phyloP scores from a whole-genome alignment of 2,113 vertebrate species.

The Tricholaema leucomelas region DNA sequence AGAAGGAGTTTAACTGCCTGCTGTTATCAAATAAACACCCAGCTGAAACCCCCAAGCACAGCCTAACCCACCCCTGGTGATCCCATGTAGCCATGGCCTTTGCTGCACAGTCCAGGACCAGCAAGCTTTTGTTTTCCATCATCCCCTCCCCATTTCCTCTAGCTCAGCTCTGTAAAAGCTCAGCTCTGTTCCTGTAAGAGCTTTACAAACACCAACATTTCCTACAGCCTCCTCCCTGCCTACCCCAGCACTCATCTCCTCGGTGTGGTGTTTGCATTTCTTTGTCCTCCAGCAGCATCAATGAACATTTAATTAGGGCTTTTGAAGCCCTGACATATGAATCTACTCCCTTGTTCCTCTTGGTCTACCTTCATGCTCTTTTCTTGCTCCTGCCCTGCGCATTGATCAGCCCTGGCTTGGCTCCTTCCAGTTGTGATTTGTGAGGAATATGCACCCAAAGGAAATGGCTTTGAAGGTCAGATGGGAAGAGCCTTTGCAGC shows the following conservation, averaged over 20 bases:
- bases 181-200: not conserved
- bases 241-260: not conserved
- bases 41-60: constrained; percentile 1
- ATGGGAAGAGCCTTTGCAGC: not conserved
- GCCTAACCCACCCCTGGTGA: constrained; percentile 20
- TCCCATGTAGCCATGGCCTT: constrained; percentile 12
- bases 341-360: not conserved
- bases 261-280: not conserved
- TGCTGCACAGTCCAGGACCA: not conserved
- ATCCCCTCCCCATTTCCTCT: not conserved
- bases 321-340: not conserved
- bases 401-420: not conserved
- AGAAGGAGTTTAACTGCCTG: constrained; percentile 1
- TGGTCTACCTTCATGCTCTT: not conserved
- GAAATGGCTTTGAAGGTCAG: not conserved
- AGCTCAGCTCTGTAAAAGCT: not conserved
- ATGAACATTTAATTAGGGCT: not conserved
- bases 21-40: not conserved
- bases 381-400: not conserved
- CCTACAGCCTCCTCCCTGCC: not conserved
- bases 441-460: not conserved
- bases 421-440: not conserved
- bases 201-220: not conserved
- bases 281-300: not conserved
- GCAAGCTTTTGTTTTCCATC: not conserved